Percentiles rank a stretch among this genome's conserved stretches.
phyloP scores from a whole-genome alignment of 1,140 invertebrate species.

The Helicoverpa armigera region DNA sequence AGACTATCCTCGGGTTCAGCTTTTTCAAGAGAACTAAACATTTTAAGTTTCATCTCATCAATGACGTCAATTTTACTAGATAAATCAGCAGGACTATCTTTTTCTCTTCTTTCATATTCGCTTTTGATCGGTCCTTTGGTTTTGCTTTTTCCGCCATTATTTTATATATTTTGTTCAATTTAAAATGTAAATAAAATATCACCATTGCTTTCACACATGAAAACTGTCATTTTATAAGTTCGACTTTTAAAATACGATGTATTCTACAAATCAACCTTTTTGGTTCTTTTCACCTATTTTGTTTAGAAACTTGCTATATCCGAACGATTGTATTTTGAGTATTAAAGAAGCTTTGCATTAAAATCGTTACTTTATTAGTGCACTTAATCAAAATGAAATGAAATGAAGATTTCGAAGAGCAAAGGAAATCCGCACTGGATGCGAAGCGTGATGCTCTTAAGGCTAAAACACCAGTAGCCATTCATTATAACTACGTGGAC shows the following conservation, averaged over 20 bases:
- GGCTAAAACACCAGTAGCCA: too few species aligned
- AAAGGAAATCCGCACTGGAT: too few species aligned
- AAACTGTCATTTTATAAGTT: background rate
- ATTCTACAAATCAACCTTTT: background rate
- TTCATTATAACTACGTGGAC: too few species aligned
- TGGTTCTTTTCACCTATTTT: background rate
- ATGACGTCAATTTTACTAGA: conserved; percentile 80
- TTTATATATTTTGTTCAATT: conserved; percentile 10
- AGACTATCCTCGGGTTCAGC: conserved; percentile 74
- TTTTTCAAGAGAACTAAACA: conserved; percentile 73
- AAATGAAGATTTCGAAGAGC: too few species aligned
- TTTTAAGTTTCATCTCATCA: conserved; percentile 83
- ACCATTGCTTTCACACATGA: background rate
- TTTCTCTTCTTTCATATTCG: conserved; percentile 63
- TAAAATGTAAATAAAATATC: conserved; percentile 19
- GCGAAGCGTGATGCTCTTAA: too few species aligned
- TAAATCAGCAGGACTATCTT: conserved; percentile 67
- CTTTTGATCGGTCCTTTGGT: conserved; percentile 61
- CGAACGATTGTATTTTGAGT: too few species aligned
- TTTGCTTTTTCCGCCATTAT: conserved; percentile 52
- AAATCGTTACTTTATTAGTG: too few species aligned
- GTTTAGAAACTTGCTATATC: too few species aligned
- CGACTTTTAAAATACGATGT: conserved; percentile 2
- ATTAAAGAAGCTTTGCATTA: too few species aligned
- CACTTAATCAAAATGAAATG: too few species aligned